These are phyloP conservation scores for Rousettus madagascariensis DNA, from an alignment of 2,797 vertebrate genomes.

Conservation along the genomic window DNA sequence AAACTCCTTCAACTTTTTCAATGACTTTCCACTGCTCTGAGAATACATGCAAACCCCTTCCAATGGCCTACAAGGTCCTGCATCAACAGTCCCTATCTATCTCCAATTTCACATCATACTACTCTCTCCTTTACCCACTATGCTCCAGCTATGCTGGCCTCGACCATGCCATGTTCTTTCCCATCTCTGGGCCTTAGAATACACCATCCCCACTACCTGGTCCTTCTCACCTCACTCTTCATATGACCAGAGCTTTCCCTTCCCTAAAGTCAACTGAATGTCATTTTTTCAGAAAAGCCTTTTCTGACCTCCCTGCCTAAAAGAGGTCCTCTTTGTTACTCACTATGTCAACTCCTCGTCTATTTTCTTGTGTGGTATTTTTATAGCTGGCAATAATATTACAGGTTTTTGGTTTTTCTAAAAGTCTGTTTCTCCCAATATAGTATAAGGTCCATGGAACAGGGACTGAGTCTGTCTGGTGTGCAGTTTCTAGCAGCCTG, in stretches of 20 bases:
- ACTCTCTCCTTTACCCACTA: not conserved
- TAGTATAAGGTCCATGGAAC: not conserved
- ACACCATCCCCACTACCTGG: not conserved
- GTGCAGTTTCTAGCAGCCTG: not conserved
- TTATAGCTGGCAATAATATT: not conserved
- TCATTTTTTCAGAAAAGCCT: not conserved
- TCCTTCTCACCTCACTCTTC: not conserved
- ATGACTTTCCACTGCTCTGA: not conserved
- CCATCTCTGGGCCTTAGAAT: not conserved
- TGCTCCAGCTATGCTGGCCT: not conserved
- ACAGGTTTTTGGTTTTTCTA: not conserved
- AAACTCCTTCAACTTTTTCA: not conserved
- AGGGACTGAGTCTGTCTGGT: not conserved
- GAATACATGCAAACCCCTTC: not conserved
- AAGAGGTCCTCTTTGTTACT: not conserved
- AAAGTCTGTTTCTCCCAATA: not conserved
- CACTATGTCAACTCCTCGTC: not conserved
- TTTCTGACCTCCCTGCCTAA: not conserved
- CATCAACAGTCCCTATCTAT: not conserved
- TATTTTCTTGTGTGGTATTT: not conserved
- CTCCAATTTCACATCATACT: not conserved
- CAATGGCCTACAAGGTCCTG: not conserved
- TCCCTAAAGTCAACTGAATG: conserved; percentile 1
- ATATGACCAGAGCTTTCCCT: not conserved
- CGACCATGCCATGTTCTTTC: not conserved